These are phyloP conservation scores for Petroica traversi DNA, from an alignment of 2,113 vertebrate genomes.

Conservation along the genomic window DNA sequence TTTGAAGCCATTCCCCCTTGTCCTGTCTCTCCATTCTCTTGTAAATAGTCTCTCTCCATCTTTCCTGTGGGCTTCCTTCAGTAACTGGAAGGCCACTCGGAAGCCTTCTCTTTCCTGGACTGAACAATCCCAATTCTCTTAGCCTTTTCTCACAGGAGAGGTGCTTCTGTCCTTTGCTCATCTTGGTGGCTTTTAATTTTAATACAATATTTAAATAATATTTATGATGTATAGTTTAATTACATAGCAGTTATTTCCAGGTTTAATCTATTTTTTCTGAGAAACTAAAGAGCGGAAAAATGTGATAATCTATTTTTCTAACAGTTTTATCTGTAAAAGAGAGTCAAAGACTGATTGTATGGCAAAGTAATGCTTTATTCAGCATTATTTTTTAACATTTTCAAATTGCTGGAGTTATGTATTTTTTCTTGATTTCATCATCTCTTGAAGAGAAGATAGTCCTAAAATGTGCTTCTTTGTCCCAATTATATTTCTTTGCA, in stretches of 20 bases:
- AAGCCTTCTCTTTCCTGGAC: neutral
- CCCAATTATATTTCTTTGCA: neutral
- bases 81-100: rapidly evolving
- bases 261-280: neutral
- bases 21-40: neutral
- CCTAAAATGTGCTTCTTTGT: neutral
- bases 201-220: neutral
- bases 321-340: neutral
- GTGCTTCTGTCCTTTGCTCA: neutral
- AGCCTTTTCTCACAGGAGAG: neutral
- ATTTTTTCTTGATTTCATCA: neutral
- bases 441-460: neutral
- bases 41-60: neutral
- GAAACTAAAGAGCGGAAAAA: neutral
- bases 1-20: rapidly evolving
- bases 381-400: neutral
- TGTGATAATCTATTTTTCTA: neutral
- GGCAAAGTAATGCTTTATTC: neutral
- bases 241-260: neutral
- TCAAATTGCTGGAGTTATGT: neutral
- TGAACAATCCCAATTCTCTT: neutral
- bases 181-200: neutral
- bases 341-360: neutral
- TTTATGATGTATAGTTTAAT: neutral
- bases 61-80: neutral